These are phyloP conservation scores for Stenchaetothrips biformis DNA, from an alignment of 2,888 invertebrate species.

Conservation along the genomic window DNA sequence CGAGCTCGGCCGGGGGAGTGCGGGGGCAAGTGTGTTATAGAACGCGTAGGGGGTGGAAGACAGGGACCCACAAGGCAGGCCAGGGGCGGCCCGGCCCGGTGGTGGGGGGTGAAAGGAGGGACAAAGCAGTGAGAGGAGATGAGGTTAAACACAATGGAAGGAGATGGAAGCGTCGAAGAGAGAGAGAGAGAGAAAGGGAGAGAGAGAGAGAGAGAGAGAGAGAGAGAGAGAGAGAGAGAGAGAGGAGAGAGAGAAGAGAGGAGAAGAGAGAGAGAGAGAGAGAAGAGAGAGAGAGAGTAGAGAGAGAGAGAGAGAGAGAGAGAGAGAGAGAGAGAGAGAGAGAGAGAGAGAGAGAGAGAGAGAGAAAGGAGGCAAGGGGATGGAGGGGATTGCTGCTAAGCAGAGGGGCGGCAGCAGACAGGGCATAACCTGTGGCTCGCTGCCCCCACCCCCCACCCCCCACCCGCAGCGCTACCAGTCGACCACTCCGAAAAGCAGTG, in stretches of 20 bases:
- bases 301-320: neutral
- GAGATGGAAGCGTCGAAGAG: neutral
- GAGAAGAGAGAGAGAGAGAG: neutral
- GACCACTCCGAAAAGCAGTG: no score
- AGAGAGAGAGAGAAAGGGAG: neutral
- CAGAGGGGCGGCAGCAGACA: constrained; percentile 26
- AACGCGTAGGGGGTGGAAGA: neutral
- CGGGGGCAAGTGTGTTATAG: constrained; percentile 2
- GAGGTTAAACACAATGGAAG: neutral
- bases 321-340: neutral
- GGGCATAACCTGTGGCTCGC: constrained; percentile 28
- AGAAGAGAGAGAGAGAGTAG: neutral
- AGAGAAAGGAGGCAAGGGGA: neutral
- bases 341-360: neutral
- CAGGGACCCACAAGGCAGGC: constrained; percentile 13
- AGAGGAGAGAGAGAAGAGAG: neutral
- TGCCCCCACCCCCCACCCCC: constrained; percentile 11
- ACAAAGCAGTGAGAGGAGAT: neutral
- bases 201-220: neutral
- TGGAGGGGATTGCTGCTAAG: constrained; percentile 28
- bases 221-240: neutral
- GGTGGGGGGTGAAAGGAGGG: neutral
- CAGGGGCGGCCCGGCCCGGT: neutral
- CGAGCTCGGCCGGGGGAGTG: neutral
- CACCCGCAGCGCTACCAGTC: no score